Evolutionary conservation across 1,140 invertebrate species (phyloP).

Genomic region (Trachelipus rathkii): DNA sequence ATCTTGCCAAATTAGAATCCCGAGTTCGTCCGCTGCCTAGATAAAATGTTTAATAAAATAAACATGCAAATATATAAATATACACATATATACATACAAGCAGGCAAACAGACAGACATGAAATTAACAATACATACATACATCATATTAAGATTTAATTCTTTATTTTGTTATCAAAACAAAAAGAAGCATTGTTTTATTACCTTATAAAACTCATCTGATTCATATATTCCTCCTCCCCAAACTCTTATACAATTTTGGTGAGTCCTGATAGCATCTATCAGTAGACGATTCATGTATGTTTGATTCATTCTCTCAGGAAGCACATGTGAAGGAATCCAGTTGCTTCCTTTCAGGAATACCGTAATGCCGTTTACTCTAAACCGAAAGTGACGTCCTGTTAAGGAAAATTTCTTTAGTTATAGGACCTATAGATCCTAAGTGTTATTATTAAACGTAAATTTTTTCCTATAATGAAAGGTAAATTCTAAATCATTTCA

Average conservation of each 20-base stretch:
- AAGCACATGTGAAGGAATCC: slow-evolving; percentile 84
- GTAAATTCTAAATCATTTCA: too few species aligned
- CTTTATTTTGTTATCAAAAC: too few species aligned
- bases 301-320: slow-evolving; percentile 65
- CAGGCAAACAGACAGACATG: too few species aligned
- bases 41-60: not conserved
- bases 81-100: not conserved
- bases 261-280: slow-evolving; percentile 68
- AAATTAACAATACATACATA: too few species aligned
- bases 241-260: slow-evolving; percentile 95
- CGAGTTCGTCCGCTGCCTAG: slow-evolving; percentile 65
- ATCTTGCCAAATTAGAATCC: slow-evolving; percentile 77
- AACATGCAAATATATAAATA: not conserved
- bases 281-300: slow-evolving; percentile 58
- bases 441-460: too few species aligned
- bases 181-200: not conserved
- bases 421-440: too few species aligned
- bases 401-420: too few species aligned
- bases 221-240: slow-evolving; percentile 95
- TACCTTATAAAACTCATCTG: slow-evolving; percentile 82
- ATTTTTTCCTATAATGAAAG: too few species aligned
- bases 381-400: slow-evolving; percentile 55
- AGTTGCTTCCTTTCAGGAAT: slow-evolving; percentile 96
- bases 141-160: too few species aligned
- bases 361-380: slow-evolving; percentile 78